A percentile compares a stretch with the other conserved stretches of the same genome.
Conservation (phyloP, 2,888 invertebrate species). For the Cybosia mesomella region DNA sequence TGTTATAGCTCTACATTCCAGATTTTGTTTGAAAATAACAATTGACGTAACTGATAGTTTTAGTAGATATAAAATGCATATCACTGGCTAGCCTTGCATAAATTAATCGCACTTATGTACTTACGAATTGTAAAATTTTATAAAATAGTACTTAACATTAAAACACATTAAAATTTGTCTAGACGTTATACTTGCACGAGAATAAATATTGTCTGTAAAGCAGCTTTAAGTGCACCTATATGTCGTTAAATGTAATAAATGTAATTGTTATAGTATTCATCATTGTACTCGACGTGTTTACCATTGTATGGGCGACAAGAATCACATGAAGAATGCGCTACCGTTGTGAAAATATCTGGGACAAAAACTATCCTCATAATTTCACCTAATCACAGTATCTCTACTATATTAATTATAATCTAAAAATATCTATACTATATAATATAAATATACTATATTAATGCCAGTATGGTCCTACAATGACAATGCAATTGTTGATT, state of each 20-base stretch:
- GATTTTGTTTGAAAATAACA: conserved; percentile 46
- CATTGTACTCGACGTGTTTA: conserved; percentile 6
- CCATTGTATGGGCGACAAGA: not conserved
- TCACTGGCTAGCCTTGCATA: conserved; percentile 70
- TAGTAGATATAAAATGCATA: conserved; percentile 64
- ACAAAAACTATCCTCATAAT: not conserved
- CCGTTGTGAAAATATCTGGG: not conserved
- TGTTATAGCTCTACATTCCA: conserved; percentile 59
- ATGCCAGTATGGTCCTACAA: not conserved
- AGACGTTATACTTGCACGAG: conserved; percentile 34
- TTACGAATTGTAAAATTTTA: conserved; percentile 60
- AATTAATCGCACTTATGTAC: conserved; percentile 64
- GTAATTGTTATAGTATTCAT: conserved; percentile 25
- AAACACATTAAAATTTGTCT: conserved; percentile 40
- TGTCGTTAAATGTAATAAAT: conserved; percentile 28
- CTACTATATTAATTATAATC: no score
- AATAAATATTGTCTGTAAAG: conserved; percentile 39
- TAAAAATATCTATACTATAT: no score
- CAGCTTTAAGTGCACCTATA: conserved; percentile 45
- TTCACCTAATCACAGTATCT: not conserved
- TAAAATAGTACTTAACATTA: conserved; percentile 57
- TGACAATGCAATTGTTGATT: not conserved
- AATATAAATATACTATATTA: no score
- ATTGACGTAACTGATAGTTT: conserved; percentile 42
- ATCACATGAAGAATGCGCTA: not conserved